A percentile compares a stretch with the other conserved stretches of the same genome.
Evolutionary conservation across 2,888 invertebrate genomes (phyloP).

Genomic region (Ischnus inquisitorius): DNA sequence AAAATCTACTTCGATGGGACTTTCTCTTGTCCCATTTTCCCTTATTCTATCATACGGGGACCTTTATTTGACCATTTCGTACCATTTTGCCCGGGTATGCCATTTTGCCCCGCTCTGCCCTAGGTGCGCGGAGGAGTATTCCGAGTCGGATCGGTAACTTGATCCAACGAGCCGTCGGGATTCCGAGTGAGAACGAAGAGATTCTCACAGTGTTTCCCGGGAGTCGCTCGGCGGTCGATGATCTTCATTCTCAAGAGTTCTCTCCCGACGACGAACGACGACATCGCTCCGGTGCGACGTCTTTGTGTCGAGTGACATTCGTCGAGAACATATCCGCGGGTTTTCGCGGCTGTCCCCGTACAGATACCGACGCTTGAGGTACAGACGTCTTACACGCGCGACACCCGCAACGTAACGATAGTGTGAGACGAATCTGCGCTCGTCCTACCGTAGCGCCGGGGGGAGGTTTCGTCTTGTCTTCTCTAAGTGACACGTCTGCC

Average conservation of each 20-base stretch:
- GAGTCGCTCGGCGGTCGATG: constrained; percentile 32
- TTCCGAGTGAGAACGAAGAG: constrained; percentile 35
- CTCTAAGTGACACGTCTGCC: constrained; percentile 47
- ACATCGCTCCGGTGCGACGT: background rate
- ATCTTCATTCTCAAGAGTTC: constrained; percentile 37
- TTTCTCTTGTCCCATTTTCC: too few species aligned
- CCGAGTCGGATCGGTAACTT: constrained; percentile 33
- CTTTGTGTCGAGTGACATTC: constrained; percentile 15
- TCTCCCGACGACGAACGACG: background rate
- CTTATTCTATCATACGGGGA: too few species aligned
- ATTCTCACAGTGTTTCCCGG: constrained; percentile 16
- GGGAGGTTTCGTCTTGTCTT: constrained; percentile 28
- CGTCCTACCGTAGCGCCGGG: background rate
- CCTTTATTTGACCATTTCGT: too few species aligned
- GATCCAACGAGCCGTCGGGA: constrained; percentile 46
- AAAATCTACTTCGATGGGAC: too few species aligned
- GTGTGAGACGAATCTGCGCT: background rate
- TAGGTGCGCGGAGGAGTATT: background rate
- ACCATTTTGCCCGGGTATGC: too few species aligned
- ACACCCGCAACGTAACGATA: background rate
- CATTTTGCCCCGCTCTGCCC: too few species aligned
- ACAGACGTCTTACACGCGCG: background rate
- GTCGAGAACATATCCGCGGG: background rate
- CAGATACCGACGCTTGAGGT: constrained; percentile 3
- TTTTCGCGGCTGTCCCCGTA: constrained; percentile 8